Evolutionary conservation across 2,113 vertebrate species (phyloP).

Genomic region (Lagopus leucura): DNA sequence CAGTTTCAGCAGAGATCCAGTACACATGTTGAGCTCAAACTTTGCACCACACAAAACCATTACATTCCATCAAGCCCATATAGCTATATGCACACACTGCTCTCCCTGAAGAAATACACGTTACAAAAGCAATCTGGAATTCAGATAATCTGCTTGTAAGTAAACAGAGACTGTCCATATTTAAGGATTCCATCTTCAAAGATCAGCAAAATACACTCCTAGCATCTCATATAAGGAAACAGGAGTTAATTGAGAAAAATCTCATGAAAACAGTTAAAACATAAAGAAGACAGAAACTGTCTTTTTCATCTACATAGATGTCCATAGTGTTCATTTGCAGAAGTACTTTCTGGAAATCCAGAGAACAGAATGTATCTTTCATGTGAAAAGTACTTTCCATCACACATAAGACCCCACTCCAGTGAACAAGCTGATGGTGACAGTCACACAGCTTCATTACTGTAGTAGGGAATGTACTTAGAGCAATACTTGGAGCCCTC

Average conservation of each 20-base stretch:
- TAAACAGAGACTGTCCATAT: background rate
- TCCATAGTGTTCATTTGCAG: background rate
- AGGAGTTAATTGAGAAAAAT: background rate
- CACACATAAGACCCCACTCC: background rate
- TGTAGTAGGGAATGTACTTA: background rate
- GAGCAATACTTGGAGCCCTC: background rate
- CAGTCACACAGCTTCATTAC: background rate
- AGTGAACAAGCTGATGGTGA: background rate
- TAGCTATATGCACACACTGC: fast-evolving
- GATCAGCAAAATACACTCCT: background rate
- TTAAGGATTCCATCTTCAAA: background rate
- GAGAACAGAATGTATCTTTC: background rate
- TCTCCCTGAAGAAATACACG: background rate
- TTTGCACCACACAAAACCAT: background rate
- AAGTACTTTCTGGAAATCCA: background rate
- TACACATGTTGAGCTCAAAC: background rate
- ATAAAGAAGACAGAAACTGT: background rate
- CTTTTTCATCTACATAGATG: background rate
- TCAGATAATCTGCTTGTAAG: background rate
- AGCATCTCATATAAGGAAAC: background rate
- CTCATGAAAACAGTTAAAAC: background rate
- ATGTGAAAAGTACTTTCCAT: background rate
- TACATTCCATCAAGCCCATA: background rate
- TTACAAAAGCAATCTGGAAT: background rate
- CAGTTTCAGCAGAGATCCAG: background rate